Evolutionary conservation across 2,888 invertebrate genomes (phyloP).

Genomic region (Megastigmus dorsalis): DNA sequence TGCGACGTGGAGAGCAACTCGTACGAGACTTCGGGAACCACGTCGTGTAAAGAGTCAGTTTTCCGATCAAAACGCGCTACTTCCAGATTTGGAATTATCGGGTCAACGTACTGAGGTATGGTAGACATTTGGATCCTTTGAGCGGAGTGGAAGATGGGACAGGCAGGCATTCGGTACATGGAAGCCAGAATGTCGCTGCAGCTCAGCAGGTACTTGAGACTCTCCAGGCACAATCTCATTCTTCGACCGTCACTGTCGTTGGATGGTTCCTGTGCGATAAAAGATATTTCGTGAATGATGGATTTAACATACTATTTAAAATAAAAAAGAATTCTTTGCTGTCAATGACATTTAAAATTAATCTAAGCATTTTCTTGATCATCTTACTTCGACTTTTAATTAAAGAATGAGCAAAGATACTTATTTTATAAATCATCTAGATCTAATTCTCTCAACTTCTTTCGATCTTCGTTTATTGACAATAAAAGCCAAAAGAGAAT

Average conservation of each 20-base stretch:
- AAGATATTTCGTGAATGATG: background rate
- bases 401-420: too few species aligned
- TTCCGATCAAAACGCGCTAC: constrained; percentile 80
- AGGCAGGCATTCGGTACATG: constrained; percentile 96
- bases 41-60: constrained; percentile 80
- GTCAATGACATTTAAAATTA: too few species aligned
- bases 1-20: constrained; percentile 78
- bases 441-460: too few species aligned
- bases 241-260: constrained; percentile 62
- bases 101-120: constrained; percentile 87
- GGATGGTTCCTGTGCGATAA: constrained; percentile 8
- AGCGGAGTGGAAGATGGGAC: constrained; percentile 93
- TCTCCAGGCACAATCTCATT: constrained; percentile 82
- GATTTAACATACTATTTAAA: too few species aligned
- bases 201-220: constrained; percentile 88
- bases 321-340: too few species aligned
- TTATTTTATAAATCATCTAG: too few species aligned
- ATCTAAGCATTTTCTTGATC: too few species aligned
- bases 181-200: constrained; percentile 91
- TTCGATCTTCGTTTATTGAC: too few species aligned
- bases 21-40: constrained; percentile 81
- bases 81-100: constrained; percentile 85
- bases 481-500: too few species aligned
- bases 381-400: too few species aligned
- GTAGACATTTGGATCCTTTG: constrained; percentile 87